Percentiles rank a stretch among this genome's conserved stretches.
Conservation (phyloP, 1,140 invertebrate species). For the Drosophila aff. region DNA sequence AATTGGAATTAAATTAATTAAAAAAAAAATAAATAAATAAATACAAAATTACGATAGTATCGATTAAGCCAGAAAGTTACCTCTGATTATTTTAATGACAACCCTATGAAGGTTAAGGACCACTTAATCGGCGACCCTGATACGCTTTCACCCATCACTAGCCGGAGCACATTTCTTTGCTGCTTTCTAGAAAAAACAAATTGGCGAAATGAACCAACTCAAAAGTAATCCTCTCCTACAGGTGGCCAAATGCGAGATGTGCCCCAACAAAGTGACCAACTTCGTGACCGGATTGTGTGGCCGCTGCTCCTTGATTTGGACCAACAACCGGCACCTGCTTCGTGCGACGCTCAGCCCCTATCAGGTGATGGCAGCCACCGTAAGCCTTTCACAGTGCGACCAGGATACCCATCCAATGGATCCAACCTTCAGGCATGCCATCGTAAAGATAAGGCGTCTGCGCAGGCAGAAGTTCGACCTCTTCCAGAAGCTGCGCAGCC, state of each 20-base stretch:
- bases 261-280: constrained; percentile 29
- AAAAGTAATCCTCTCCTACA: constrained; percentile 23
- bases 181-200: not conserved
- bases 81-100: not conserved
- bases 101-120: not conserved
- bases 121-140: not conserved
- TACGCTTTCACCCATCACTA: not conserved
- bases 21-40: too few species aligned
- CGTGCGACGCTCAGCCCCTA: constrained; percentile 3
- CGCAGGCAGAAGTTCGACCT: constrained; percentile 26
- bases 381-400: not conserved
- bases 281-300: constrained; percentile 45
- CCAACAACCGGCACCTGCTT: not conserved
- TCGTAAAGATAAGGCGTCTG: not conserved
- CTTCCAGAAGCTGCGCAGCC: constrained; percentile 40
- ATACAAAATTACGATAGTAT: not conserved
- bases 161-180: not conserved
- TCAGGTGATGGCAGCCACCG: constrained; percentile 23
- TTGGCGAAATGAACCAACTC: constrained; percentile 19
- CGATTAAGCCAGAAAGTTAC: not conserved
- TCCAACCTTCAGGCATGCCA: constrained; percentile 19
- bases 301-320: constrained; percentile 46
- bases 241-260: constrained; percentile 53
- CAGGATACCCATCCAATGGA: constrained; percentile 1
- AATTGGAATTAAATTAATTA: too few species aligned